These are phyloP conservation scores for Platichthys stellatus DNA, from an alignment of 2,113 vertebrate genomes.

Conservation along the genomic window DNA sequence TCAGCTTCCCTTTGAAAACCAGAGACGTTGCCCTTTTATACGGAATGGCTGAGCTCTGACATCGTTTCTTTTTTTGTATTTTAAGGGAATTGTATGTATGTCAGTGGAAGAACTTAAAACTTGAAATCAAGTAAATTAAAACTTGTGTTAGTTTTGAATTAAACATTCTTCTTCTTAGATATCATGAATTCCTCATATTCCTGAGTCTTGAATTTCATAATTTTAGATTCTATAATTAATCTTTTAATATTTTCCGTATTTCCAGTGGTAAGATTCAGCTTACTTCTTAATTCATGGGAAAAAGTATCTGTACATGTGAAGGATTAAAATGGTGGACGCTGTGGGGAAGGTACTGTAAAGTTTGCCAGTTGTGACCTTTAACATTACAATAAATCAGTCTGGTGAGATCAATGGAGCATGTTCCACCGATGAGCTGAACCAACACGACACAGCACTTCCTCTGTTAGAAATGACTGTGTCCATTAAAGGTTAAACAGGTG, in stretches of 20 bases:
- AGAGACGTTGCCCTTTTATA: slow-evolving; percentile 39
- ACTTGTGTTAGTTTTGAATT: too few species aligned
- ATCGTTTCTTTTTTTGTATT: slow-evolving; percentile 18
- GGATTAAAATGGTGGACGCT: not conserved
- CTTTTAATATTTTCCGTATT: too few species aligned
- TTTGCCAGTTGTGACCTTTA: slow-evolving; percentile 31
- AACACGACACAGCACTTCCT: slow-evolving; percentile 8
- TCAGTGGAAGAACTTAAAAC: not conserved
- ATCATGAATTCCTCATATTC: too few species aligned
- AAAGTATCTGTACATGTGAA: not conserved
- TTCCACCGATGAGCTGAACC: slow-evolving; percentile 15
- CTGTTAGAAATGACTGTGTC: slow-evolving; percentile 8
- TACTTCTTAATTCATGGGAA: not conserved
- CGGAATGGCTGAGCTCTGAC: slow-evolving; percentile 24
- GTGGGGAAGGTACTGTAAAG: not conserved
- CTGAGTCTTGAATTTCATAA: too few species aligned
- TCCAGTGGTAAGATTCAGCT: too few species aligned
- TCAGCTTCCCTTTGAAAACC: slow-evolving; percentile 50
- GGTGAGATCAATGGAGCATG: slow-evolving; percentile 17
- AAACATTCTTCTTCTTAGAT: too few species aligned
- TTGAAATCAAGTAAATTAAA: too few species aligned
- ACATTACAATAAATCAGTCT: slow-evolving; percentile 23
- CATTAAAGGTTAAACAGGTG: slow-evolving; percentile 46
- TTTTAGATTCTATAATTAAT: too few species aligned
- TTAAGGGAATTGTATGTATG: slow-evolving; percentile 1